Percentiles rank a stretch among this genome's conserved stretches.
phyloP scores from a whole-genome alignment of 2,888 invertebrate genomes.

The Apodemia hepburni region DNA sequence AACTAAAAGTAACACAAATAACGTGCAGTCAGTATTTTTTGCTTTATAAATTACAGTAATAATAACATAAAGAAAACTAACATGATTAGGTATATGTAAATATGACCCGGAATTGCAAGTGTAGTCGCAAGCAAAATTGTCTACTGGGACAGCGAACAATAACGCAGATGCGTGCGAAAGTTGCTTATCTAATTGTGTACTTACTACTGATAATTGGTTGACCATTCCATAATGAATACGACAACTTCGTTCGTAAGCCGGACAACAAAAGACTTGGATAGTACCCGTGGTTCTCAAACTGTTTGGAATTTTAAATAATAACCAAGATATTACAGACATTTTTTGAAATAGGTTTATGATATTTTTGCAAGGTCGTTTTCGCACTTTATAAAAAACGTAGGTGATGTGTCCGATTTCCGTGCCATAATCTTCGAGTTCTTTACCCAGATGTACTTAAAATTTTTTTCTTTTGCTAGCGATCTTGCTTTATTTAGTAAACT shows the following conservation, averaged over 20 bases:
- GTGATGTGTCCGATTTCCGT: neutral
- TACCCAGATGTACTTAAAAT: neutral
- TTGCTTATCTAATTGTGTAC: neutral
- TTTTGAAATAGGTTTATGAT: no score
- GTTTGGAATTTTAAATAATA: neutral
- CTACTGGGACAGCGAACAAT: neutral
- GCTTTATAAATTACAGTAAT: neutral
- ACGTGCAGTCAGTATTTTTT: no score
- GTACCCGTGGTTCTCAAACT: neutral
- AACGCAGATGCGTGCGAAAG: neutral
- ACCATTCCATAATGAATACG: neutral
- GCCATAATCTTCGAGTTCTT: conserved; percentile 4
- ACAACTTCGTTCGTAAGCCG: neutral
- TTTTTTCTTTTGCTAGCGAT: neutral
- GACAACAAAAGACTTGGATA: neutral
- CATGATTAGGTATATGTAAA: neutral
- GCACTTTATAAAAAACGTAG: neutral
- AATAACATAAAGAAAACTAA: neutral
- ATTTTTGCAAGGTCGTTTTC: neutral
- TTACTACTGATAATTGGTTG: neutral
- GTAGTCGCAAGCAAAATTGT: neutral
- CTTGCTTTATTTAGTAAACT: neutral
- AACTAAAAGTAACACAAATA: no score
- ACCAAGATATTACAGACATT: no score
- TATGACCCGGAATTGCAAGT: neutral